Base-by-base conservation (phyloP, 2,888 invertebrate genomes). In the Drosophila bunnanda region DNA sequence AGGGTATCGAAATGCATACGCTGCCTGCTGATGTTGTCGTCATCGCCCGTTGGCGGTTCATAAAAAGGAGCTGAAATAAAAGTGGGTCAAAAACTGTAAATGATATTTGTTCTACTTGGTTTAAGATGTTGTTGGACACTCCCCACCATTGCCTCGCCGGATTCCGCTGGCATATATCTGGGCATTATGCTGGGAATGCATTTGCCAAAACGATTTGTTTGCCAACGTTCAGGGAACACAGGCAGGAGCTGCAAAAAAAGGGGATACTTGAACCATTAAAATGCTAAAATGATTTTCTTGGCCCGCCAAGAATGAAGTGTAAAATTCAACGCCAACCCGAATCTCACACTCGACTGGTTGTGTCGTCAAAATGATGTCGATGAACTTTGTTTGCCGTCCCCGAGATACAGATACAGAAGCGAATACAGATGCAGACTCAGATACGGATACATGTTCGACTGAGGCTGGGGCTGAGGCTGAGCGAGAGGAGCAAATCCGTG, bases 31-130 rank as follows among this genome's bases (percentile, higher is more conserved):
- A 58, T 20, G 58, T 41, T 66, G 53, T 39, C 52, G 39, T 38
- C 60, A 44, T 22, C 36, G 50, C 50, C 50, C 73, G 67, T 62
- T 57, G 73, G 88, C 83, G 75, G 78, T 56, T 56, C 71, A 75
- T 82, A 70, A 79, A 77, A 82, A 61, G 80, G 80, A 70, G 88
- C 70, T 74, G 79, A 79, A 82, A 86, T 68, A 81, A 84, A 86
- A 87, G 77, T 86, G 79, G 89, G 85, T 86, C 85, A 87, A 76
- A 85, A 87, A 80, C 87, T 88, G 89, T 76, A 86, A 86, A 86
- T 86, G 87, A 86, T 86, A 86, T 86, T 88, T 86, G 85, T 86
- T 87, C 84, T 84, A 88, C 80, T 87, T 79, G 87, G 82, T 76
- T 84, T 79, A 88, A 86, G 87, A 82, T 84, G 84, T 68, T 78